These are phyloP conservation scores for Clivina fossor DNA, from an alignment of 2,888 invertebrate genomes.

Conservation along the genomic window DNA sequence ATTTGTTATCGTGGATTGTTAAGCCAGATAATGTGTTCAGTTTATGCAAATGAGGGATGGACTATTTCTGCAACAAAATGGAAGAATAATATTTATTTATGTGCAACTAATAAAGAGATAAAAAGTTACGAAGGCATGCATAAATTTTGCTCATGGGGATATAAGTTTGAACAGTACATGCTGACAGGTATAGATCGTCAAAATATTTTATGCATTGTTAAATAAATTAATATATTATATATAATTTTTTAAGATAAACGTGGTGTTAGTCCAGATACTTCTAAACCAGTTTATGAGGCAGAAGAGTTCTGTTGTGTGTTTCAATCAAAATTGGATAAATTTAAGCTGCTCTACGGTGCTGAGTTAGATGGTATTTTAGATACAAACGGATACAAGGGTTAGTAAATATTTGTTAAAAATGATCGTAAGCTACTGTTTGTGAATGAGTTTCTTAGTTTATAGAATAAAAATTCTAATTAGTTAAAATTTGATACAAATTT, in stretches of 20 bases:
- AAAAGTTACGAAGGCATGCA: slow-evolving; percentile 11
- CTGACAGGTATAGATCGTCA: slow-evolving; percentile 29
- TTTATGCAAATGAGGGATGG: slow-evolving; percentile 23
- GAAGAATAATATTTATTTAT: slow-evolving; percentile 24
- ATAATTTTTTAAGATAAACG: slow-evolving; percentile 13
- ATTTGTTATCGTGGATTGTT: slow-evolving; percentile 27
- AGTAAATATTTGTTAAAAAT: too few relatives aligned
- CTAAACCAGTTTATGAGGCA: slow-evolving; percentile 19
- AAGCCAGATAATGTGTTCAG: slow-evolving; percentile 23
- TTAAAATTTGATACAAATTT: too few relatives aligned
- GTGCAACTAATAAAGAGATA: slow-evolving; percentile 2
- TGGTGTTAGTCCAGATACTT: slow-evolving; percentile 11
- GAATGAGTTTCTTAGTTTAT: too few relatives aligned
- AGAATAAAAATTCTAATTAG: too few relatives aligned
- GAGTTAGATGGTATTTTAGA: slow-evolving; percentile 21
- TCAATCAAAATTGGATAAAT: slow-evolving; percentile 20
- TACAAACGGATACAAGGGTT: slow-evolving; percentile 16
- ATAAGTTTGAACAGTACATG: slow-evolving; percentile 30
- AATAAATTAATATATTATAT: too few relatives aligned
- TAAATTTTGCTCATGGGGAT: slow-evolving; percentile 30
- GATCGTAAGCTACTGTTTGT: too few relatives aligned
- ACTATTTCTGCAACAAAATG: slow-evolving; percentile 23
- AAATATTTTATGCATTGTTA: too few relatives aligned
- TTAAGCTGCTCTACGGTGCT: slow-evolving; percentile 19
- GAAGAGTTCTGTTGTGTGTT: slow-evolving; percentile 30